phyloP scores from a whole-genome alignment of 2,113 vertebrate species.

The Nibea coibor region DNA sequence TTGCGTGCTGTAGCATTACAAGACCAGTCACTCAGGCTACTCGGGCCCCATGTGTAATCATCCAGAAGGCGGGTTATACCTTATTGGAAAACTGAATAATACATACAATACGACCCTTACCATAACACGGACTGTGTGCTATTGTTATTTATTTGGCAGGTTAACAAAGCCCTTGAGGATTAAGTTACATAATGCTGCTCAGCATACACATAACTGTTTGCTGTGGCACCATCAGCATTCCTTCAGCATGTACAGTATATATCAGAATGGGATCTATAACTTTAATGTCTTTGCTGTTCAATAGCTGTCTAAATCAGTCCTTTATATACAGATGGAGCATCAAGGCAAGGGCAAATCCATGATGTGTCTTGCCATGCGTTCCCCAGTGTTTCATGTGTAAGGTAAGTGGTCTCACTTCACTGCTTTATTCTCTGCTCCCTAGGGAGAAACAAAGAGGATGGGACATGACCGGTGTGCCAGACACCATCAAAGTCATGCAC shows the following conservation, averaged over 20 bases:
- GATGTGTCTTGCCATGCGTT: conserved; percentile 5
- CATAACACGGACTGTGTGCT: conserved; percentile 16
- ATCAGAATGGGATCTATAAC: not conserved
- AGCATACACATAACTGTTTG: not conserved
- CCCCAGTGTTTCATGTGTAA: conserved; percentile 17
- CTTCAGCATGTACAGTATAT: not conserved
- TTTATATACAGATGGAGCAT: not conserved
- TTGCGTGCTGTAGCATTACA: conserved; percentile 3
- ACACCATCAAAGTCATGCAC: conserved; percentile 22
- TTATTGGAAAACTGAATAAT: conserved; percentile 6
- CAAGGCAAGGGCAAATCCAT: conserved; percentile 13
- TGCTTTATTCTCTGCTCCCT: conserved; percentile 20
- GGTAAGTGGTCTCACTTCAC: conserved; percentile 29
- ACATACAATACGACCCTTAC: conserved; percentile 4
- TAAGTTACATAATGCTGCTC: conserved; percentile 42
- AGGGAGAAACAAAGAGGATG: conserved; percentile 20
- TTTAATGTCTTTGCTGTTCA: conserved; percentile 18
- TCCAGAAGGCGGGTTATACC: conserved; percentile 12
- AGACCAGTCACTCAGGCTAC: conserved; percentile 19
- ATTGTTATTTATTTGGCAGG: conserved; percentile 42
- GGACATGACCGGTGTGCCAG: conserved; percentile 36
- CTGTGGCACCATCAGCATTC: conserved; percentile 15
- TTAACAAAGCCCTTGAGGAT: conserved; percentile 52
- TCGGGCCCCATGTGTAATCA: conserved; percentile 11
- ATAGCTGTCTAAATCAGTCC: not conserved